Evolutionary conservation across 2,113 vertebrate species (phyloP), one percentile per base, ranked within the genome.

Genomic region (Pristiophorus japonicus): DNA sequence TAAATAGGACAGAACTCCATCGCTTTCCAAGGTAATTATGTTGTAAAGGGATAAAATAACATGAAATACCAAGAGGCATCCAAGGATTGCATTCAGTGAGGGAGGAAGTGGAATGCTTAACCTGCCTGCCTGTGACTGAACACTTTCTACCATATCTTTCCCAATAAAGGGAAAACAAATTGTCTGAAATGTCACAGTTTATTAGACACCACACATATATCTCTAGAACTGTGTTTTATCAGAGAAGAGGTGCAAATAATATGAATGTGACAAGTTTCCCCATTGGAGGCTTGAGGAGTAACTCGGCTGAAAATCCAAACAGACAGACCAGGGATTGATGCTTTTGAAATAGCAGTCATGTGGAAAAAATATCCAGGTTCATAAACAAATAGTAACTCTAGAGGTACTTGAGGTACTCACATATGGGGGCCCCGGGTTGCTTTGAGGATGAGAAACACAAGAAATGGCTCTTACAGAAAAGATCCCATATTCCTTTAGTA

Each of bases 1-100:
- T 47, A 47, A 87, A 27, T 51, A 51, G 22, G 24, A 51, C 45
- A 87, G 62, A 65, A 22, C 18, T 92, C 12, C 38, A 92, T 92
- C 3, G 11, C 90, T 92, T 92, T 65, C 59, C 5, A 62, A 38
- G 59, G 90, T 90, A 59, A 55, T 90, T 59, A 90, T 90, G 47
- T 62, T 92, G 34, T 92, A 63, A 92, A 63, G 62, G 90, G 18
- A 92, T 92, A 92, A 92, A 92, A 92, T 92, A 92, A 34, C 12
- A n/a, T 92, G 59, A 92, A 63, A n/a, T 92, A 34, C n/a, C 59
- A 92, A 63, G 30, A 92, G 55, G 14, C 30, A n/a, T 20, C 30
- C 1, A 59, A 63, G 55, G 55, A 63, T 92, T 63, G 59, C 88
- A 62, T 65, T 20, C 90, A 14, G n/a, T 92, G 55, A 63, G 59